phyloP scores from a whole-genome alignment of 2,797 vertebrate species.

The Gila robusta region DNA sequence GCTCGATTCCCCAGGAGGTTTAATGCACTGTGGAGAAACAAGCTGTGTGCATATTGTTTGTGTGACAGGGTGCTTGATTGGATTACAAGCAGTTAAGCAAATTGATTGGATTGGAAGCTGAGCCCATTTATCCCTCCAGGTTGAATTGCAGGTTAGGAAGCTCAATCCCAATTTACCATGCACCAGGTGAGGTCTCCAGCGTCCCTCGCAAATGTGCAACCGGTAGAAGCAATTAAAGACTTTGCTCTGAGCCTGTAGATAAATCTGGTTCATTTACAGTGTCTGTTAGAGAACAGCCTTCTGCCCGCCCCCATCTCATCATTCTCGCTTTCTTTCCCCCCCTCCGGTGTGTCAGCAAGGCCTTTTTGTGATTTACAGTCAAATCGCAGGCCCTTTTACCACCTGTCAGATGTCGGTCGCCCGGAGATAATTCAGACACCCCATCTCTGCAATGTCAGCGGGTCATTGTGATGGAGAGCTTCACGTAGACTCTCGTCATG shows the following conservation, averaged over 20 bases:
- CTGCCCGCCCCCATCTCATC: constrained; percentile 9
- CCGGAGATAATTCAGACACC: constrained; percentile 53
- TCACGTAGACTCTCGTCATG: constrained; percentile 45
- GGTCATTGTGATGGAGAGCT: constrained; percentile 56
- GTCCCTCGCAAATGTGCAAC: constrained; percentile 55
- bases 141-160: constrained; percentile 74
- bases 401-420: constrained; percentile 25
- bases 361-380: constrained; percentile 48
- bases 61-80: constrained; percentile 81
- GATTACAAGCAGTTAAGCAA: constrained; percentile 83
- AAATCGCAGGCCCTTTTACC: constrained; percentile 47
- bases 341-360: constrained; percentile 21
- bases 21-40: constrained; percentile 44
- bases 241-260: constrained; percentile 61
- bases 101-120: constrained; percentile 77
- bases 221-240: constrained; percentile 66
- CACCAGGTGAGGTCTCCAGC: constrained; percentile 70
- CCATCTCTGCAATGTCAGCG: constrained; percentile 58
- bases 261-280: constrained; percentile 64
- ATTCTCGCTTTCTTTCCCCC: not conserved
- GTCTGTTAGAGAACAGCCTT: constrained; percentile 50
- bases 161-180: constrained; percentile 74
- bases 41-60: constrained; percentile 71
- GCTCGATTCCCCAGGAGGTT: constrained; percentile 63
- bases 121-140: constrained; percentile 74